Evolutionary conservation across 2,113 vertebrate genomes (phyloP).

Genomic region (Amblyopsis rosae): DNA sequence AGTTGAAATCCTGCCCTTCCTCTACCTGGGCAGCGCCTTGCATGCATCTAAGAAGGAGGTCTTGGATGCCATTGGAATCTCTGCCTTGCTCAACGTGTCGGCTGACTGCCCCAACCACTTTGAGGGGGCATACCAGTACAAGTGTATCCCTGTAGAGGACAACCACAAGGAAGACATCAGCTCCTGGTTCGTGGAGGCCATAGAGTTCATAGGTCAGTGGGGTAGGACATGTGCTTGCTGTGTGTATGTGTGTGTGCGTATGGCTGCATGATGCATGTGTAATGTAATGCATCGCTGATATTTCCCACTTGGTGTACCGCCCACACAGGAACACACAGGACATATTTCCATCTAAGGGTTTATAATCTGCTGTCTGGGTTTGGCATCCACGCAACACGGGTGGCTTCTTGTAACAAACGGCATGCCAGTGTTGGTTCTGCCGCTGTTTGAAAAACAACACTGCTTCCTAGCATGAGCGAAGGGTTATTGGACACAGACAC

Average conservation of each 20-base stretch:
- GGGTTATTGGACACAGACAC: too few relatives aligned
- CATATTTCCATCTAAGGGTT: too few relatives aligned
- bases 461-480: too few relatives aligned
- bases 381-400: too few relatives aligned
- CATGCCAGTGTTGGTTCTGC: too few relatives aligned
- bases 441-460: too few relatives aligned
- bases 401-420: too few relatives aligned
- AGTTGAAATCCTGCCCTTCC: slow-evolving; percentile 95
- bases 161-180: slow-evolving; percentile 99
- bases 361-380: too few relatives aligned
- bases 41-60: slow-evolving; percentile 96
- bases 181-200: slow-evolving; percentile 98
- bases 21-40: slow-evolving; percentile 95
- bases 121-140: slow-evolving; percentile 93
- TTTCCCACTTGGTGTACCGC: too few relatives aligned
- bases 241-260: slow-evolving; percentile 11
- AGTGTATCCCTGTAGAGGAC: slow-evolving; percentile 97
- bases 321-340: too few relatives aligned
- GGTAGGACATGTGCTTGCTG: neutral
- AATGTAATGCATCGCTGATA: too few relatives aligned
- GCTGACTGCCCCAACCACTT: slow-evolving; percentile 98
- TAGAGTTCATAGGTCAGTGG: slow-evolving; percentile 94
- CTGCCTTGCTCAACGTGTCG: slow-evolving; percentile 94
- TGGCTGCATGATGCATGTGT: too few relatives aligned
- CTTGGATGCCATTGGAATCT: slow-evolving; percentile 91